Evolutionary conservation across 2,113 vertebrate genomes (phyloP), one percentile per base, ranked within the genome.

Genomic region (Girardinichthys multiradiatus): DNA sequence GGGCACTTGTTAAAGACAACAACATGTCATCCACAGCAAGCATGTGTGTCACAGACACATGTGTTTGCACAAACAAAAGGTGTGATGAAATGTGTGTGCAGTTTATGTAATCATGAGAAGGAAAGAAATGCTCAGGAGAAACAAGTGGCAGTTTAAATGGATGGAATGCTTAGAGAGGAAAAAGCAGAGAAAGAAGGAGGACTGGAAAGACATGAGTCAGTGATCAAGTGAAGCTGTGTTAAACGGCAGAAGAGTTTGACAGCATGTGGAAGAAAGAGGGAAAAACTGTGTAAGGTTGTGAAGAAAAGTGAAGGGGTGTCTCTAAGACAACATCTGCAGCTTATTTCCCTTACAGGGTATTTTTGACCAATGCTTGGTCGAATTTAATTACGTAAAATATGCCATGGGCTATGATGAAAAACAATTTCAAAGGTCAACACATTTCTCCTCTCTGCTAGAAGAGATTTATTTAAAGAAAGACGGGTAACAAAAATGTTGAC

Each of bases 1-100:
- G 81, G 88, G 78, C 85, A 90, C 86, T 91, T 88, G 84, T 90
- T 92, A 83, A 75, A 86, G 74, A 86, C 83, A 76, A 87, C 70
- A 26, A 51, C 28, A 61, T 76, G 76, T 81, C 83, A 86, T 86
- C 82, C 33, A 51, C 76, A 61, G 80, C 77, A 78, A 79, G 65
- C 72, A 30, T 64, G 62, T 64, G 66, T 77, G 71, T 83, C 37
- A 64, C 24, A 24, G n/a, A 29, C 24, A 21, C 76, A 72, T 19
- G 42, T 42, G 60, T 27, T 39, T 57, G 30, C 2, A 62, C 60
- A 74, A 66, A 76, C 21, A 80, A 21, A 61, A 59, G 45, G 57
- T 37, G 30, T 51, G 69, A 77, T 48, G 26, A 35, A 62, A 80
- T 35, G n/a, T 63, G 31, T 33, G 33, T 28, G 35, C 8, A 37